Evolutionary conservation across 2,888 invertebrate species (phyloP), one percentile per base, ranked within the genome.

Genomic region (Agriopis aurantiaria): DNA sequence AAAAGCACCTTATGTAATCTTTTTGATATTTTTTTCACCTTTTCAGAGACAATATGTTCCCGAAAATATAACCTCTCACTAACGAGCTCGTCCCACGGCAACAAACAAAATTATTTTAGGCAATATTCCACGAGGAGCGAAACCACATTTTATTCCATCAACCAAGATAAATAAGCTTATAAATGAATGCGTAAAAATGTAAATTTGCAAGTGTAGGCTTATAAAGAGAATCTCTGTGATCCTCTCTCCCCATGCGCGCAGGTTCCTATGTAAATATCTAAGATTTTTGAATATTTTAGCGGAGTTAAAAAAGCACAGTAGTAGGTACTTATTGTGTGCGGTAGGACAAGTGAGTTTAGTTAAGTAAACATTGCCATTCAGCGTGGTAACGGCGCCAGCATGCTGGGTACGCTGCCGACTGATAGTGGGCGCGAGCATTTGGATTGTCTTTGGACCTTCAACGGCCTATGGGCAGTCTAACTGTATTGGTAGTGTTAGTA

Each of bases 141-240:
- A 55, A 60, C 53, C 59, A 55, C 11, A 46, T 66, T 65, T 66
- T 56, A 67, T 56, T 67, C 49, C 66, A 61, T 61, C 48, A 67
- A 49, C 14, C 46, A 49, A 61, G 48, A 53, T 61, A 49, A 55
- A 67, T 53, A 67, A 65, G 58, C 59, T 60, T 60, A 53, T 59
- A 66, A 60, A 67, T 61, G 55, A 67, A 67, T 17, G 60, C 48
- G 60, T 49, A 67, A 60, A 59, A 66, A 61, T 60, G 43, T 60
- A 66, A 66, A 66, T 66, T 66, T 59, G 40, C 53, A 60, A 40
- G 53, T 53, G 46, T 59, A 17, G 58, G 59, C 46, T 65, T 60
- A 14, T 53, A n/a, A 48, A 7, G 8, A 0, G 48, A 60, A 67
- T 53, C 65, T 53, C 59, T 59, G 23, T 60, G 46, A 59, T 66